phyloP scores from a whole-genome alignment of 1,140 invertebrate species.

The Drosophila auraria region DNA sequence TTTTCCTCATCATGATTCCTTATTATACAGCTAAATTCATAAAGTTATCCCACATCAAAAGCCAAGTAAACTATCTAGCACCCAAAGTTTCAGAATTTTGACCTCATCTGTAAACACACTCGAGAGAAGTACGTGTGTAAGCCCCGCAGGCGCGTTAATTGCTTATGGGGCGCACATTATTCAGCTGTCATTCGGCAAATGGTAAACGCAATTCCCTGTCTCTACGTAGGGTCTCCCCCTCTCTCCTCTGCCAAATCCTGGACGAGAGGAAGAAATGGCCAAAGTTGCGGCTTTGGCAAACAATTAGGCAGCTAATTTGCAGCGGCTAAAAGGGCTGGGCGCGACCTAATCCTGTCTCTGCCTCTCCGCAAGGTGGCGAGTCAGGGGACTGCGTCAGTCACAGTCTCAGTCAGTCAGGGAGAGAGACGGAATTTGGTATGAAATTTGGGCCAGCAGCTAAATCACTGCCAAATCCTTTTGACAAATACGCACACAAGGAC shows the following conservation, averaged over 20 bases:
- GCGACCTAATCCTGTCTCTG: conserved; percentile 68
- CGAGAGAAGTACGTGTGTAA: conserved; percentile 55
- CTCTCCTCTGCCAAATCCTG: conserved; percentile 3
- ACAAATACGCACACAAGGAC: conserved; percentile 75
- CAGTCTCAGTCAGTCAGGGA: conserved; percentile 50
- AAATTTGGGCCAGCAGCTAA: conserved; percentile 73
- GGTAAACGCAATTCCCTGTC: conserved; percentile 24
- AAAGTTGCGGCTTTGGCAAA: conserved; percentile 82
- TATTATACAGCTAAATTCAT: no score
- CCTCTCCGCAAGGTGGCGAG: conserved; percentile 7
- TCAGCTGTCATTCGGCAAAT: conserved; percentile 74
- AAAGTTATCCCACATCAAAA: neutral
- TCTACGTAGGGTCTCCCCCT: neutral
- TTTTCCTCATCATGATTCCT: neutral
- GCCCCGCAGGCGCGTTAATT: conserved; percentile 77
- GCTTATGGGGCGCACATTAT: conserved; percentile 80
- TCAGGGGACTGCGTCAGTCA: conserved; percentile 16
- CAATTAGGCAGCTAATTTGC: conserved; percentile 83
- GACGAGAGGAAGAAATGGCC: conserved; percentile 62
- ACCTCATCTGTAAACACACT: conserved; percentile 6
- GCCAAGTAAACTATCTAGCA: neutral
- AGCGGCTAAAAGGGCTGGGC: conserved; percentile 47
- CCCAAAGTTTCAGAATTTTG: neutral
- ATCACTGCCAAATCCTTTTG: conserved; percentile 80
- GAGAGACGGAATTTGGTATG: conserved; percentile 41